These are phyloP conservation scores for Hyposoter dolosus DNA, from an alignment of 2,888 invertebrate species.

Conservation along the genomic window DNA sequence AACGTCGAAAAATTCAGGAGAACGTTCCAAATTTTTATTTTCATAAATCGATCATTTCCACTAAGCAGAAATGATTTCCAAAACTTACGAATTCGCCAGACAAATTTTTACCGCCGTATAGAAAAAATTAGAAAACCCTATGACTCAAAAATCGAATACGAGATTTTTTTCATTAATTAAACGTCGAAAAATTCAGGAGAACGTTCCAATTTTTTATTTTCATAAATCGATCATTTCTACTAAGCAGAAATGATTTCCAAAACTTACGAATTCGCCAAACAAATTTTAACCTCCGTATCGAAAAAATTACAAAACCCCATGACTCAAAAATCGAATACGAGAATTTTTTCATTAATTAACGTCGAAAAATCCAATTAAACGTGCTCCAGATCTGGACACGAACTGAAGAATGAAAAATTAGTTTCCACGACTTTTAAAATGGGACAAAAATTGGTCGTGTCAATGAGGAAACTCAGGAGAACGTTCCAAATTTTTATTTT, in stretches of 20 bases:
- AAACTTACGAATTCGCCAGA: background rate
- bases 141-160: background rate
- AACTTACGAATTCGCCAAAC: background rate
- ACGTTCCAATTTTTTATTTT: background rate
- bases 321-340: background rate
- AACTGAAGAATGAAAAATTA: background rate
- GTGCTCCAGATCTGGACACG: background rate
- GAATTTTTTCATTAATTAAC: background rate
- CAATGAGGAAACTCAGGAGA: no score
- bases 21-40: background rate
- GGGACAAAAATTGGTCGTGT: no score
- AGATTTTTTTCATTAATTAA: background rate
- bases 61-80: background rate
- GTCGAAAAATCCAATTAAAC: background rate
- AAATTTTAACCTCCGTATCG: background rate
- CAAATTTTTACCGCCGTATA: background rate
- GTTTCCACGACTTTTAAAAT: no score
- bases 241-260: background rate
- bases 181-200: background rate
- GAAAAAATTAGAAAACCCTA: background rate
- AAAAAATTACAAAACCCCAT: background rate
- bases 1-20: background rate
- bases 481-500: background rate
- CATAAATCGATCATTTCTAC: background rate
- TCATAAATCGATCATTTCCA: background rate